Percentiles rank a stretch among this genome's conserved stretches.
These are phyloP conservation scores for Cosmia pyralina DNA, from an alignment of 2,888 invertebrate genomes.

Conservation along the genomic window DNA sequence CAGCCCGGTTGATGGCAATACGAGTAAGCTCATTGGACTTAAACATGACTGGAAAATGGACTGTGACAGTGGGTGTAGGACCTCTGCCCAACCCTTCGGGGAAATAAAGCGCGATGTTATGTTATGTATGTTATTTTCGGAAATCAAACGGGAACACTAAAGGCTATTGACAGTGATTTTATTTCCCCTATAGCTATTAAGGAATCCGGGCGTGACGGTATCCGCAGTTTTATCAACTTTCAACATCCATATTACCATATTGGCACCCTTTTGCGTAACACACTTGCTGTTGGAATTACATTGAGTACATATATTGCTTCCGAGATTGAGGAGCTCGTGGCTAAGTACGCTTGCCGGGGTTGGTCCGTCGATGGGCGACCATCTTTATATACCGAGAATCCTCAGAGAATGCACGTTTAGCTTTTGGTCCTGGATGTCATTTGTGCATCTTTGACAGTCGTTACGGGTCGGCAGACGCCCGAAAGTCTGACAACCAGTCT, in stretches of 20 bases:
- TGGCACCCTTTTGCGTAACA: slow-evolving; percentile 2
- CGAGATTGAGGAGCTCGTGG: too few relatives aligned
- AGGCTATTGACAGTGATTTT: background rate
- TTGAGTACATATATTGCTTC: background rate
- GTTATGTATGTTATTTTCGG: background rate
- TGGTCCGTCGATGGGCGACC: too few relatives aligned
- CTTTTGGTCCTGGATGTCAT: too few relatives aligned
- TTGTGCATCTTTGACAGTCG: too few relatives aligned
- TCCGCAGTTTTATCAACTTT: slow-evolving; percentile 16
- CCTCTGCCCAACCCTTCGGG: background rate
- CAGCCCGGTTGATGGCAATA: too few relatives aligned
- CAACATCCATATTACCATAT: slow-evolving; percentile 8
- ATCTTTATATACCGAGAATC: too few relatives aligned
- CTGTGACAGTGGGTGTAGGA: background rate
- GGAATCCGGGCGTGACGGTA: slow-evolving; percentile 22
- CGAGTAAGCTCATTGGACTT: background rate
- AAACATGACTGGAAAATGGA: background rate
- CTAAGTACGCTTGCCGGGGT: too few relatives aligned
- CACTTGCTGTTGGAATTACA: background rate
- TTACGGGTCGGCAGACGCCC: too few relatives aligned
- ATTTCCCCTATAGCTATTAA: slow-evolving; percentile 14
- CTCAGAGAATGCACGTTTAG: too few relatives aligned
- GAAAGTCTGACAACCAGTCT: too few relatives aligned
- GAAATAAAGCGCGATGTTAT: background rate
- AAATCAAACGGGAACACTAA: background rate